Evolutionary conservation across 2,888 invertebrate species (phyloP), one percentile per base, ranked within the genome.

Genomic region (Zaprionus obscuricornis): DNA sequence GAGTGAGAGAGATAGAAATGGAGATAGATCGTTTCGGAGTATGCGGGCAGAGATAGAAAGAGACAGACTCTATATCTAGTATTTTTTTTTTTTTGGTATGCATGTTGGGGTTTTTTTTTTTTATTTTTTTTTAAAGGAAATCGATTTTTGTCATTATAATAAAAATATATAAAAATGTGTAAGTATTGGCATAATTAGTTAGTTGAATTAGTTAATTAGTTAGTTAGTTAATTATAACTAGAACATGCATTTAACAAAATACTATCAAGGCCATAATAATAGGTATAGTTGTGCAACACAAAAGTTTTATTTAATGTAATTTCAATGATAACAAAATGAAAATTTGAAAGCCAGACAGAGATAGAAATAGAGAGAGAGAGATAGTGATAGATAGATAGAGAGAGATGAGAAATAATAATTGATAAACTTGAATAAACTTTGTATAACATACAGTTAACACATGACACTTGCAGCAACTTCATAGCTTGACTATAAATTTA

Each of bases 391-490:
- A 27, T 18, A n/a, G 46, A 63, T 47, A 42, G 59, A 29, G 37
- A 46, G 20, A 39, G 7, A 36, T 51, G 7, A 75, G 52, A 45
- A 65, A 16, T 43, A 63, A 31, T 51, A 39, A 52, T 16, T 18
- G 1, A 54, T 33, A 49, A 33, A 20, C 46, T 18, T 26, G 47
- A 64, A 56, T 64, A 76, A 49, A 49, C 40, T 66, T 50, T 62
- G 42, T 58, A 49, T 7, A 64, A 57, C 64, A 68, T 77, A 66
- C 68, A 51, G 36, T 24, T 56, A 59, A 56, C 43, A 74, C 64
- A 74, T 74, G 62, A 85, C 79, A 85, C 86, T 89, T 88, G 89
- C 88, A 89, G 90, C 89, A 90, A 89, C 89, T 88, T 90, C 89
- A 90, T 90, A 90, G 90, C 89, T 90, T 87, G 88, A 76, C 87